Base-by-base conservation (phyloP, 2,797 vertebrate species). In the Hephaestus fuliginosus region DNA sequence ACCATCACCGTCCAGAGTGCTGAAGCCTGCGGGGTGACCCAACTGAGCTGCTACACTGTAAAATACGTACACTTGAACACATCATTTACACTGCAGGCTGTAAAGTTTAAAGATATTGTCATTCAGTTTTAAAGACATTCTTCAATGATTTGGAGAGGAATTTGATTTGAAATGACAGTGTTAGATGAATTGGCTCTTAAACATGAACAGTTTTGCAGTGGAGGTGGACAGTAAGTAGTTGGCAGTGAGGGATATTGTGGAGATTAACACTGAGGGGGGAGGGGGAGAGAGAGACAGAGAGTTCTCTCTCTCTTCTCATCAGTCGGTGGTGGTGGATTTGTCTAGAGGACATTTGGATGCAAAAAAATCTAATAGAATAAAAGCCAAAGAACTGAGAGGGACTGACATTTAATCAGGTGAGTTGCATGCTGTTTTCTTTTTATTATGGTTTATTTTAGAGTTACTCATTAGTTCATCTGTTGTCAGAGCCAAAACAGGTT, bases 211-310 rank as follows among this genome's bases (percentile, higher is more conserved):
- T 75, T 52, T 53, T 74, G 53, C 43, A 43, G 63, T 55, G 53
- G 3, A 62, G 67, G 74, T 74, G 60, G 75, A 71, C 63, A 64
- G 55, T 87, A 77, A 89, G 70, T 87, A 72, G 82, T 82, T 79
- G 84, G 76, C 85, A 78, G 65, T 22, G 78, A 87, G 85, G 85
- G 89, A 88, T 82, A 86, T 75, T 78, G 77, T 66, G 65, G 84
- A 91, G 91, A 94, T 95, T 94, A 95, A 69, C 86, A 57, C 52
- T 18, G 78, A 25, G 4, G 63, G 81, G 64, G 81, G 76, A 53
- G 76, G 64, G 70, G 12, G 49, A 22, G 46, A 2, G 64, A 57
- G 43, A 55, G 73, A 49, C 67, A 25, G 58, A 62, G 56, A 39
- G 36, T 39, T 39, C 36, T 39, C 36, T 39, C 36, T 8, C 36